Evolutionary conservation across 2,113 vertebrate species (phyloP).

Genomic region (Mastomys coucha): DNA sequence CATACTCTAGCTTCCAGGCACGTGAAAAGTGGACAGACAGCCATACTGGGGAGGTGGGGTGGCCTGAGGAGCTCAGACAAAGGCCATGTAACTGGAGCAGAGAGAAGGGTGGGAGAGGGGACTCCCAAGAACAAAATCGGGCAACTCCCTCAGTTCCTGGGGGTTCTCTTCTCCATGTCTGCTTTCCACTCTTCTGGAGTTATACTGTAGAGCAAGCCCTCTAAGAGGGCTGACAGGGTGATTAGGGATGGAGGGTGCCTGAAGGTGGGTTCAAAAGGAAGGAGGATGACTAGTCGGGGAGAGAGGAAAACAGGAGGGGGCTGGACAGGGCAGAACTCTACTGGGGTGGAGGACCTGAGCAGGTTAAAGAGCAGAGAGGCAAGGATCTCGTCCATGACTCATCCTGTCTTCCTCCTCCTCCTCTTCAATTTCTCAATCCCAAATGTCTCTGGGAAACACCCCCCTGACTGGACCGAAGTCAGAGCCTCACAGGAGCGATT

Average conservation of each 20-base stretch:
- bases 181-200: background rate
- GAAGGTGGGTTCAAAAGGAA: conserved; percentile 28
- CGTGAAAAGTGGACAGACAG: background rate
- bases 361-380: conserved; percentile 50
- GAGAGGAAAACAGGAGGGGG: conserved; percentile 47
- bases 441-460: conserved; percentile 76
- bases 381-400: conserved; percentile 71
- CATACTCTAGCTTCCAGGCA: background rate
- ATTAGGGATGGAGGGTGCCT: background rate
- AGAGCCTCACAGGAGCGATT: conserved; percentile 61
- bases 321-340: conserved; percentile 56
- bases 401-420: conserved; percentile 62
- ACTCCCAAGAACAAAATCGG: background rate
- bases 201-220: background rate
- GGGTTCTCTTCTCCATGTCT: background rate
- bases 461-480: conserved; percentile 60
- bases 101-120: rapidly evolving
- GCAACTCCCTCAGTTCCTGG: background rate
- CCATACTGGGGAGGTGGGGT: too few relatives aligned
- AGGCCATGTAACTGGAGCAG: background rate
- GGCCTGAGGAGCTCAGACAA: background rate
- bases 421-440: conserved; percentile 75
- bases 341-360: conserved; percentile 57
- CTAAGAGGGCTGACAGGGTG: background rate
- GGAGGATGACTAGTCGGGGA: background rate